phyloP scores from a whole-genome alignment of 30 jellyfish, hydroid and myxozoan species.

The Mastigias papua region DNA sequence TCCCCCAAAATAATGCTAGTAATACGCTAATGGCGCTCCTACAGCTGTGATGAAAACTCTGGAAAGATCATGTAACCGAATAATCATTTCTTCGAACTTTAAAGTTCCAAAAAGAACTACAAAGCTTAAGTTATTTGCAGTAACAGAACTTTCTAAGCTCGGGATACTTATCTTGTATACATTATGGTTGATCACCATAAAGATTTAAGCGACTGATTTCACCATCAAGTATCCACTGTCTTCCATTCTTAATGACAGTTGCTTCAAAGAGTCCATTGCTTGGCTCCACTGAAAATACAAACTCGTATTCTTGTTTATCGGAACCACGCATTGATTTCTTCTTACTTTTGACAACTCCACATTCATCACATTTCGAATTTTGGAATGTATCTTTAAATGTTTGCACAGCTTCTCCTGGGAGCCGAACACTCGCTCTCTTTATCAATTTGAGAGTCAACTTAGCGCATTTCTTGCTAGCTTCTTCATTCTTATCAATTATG shows the following conservation, averaged over 20 bases:
- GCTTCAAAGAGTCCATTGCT: slow-evolving; percentile 66
- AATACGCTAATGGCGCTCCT: too few species aligned
- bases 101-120: too few species aligned
- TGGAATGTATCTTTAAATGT: slow-evolving; percentile 8
- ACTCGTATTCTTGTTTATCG: background rate
- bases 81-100: too few species aligned
- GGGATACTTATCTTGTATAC: slow-evolving; percentile 72
- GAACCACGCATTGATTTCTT: background rate
- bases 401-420: slow-evolving; percentile 8
- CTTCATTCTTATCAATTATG: background rate
- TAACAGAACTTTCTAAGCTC: slow-evolving; percentile 70
- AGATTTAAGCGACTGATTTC: slow-evolving; percentile 68
- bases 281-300: slow-evolving; percentile 47
- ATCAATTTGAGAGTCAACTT: background rate
- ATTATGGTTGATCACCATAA: slow-evolving; percentile 83
- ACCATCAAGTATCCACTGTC: slow-evolving; percentile 27
- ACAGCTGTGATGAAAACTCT: too few species aligned
- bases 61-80: too few species aligned
- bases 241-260: background rate
- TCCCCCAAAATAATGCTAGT: too few species aligned
- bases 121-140: too few species aligned
- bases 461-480: slow-evolving; percentile 22
- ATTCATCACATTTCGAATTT: slow-evolving; percentile 36
- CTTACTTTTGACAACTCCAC: background rate
- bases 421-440: slow-evolving; percentile 44